Percentiles rank a stretch among this genome's conserved stretches.
These are phyloP conservation scores for Lycodopsis pacificus DNA, from an alignment of 2,797 vertebrate species.

Conservation along the genomic window DNA sequence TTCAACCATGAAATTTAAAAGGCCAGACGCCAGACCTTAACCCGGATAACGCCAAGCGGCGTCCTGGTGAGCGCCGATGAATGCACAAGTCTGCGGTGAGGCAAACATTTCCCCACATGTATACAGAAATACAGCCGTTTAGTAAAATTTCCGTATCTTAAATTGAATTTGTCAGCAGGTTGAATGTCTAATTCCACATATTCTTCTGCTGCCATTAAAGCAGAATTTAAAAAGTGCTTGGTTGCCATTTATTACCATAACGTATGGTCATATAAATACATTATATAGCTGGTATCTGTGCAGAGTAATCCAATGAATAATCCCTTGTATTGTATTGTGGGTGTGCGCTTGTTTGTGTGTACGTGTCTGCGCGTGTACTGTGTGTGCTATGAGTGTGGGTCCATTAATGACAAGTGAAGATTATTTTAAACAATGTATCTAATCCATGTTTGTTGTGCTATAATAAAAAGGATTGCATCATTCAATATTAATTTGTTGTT, in stretches of 20 bases:
- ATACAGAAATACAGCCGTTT: constrained; percentile 10
- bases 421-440: neutral
- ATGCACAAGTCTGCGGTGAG: constrained; percentile 14
- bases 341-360: neutral
- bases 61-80: constrained; percentile 48
- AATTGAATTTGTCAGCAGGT: constrained; percentile 14
- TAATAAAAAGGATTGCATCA: constrained; percentile 37
- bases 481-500: constrained; percentile 2
- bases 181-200: constrained; percentile 41
- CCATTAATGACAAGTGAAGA: neutral
- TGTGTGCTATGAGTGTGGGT: neutral
- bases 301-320: constrained; percentile 31
- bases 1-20: constrained; percentile 80
- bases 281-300: constrained; percentile 31
- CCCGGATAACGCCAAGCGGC: constrained; percentile 54
- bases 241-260: constrained; percentile 50
- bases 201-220: constrained; percentile 36
- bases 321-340: constrained; percentile 6
- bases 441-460: constrained; percentile 17
- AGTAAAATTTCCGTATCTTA: neutral
- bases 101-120: constrained; percentile 32
- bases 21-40: constrained; percentile 74
- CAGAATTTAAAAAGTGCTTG: constrained; percentile 18
- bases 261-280: constrained; percentile 42
- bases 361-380: too few species aligned